Conservation (phyloP, 2,113 vertebrate species). For the Cyprinodon variegatus region DNA sequence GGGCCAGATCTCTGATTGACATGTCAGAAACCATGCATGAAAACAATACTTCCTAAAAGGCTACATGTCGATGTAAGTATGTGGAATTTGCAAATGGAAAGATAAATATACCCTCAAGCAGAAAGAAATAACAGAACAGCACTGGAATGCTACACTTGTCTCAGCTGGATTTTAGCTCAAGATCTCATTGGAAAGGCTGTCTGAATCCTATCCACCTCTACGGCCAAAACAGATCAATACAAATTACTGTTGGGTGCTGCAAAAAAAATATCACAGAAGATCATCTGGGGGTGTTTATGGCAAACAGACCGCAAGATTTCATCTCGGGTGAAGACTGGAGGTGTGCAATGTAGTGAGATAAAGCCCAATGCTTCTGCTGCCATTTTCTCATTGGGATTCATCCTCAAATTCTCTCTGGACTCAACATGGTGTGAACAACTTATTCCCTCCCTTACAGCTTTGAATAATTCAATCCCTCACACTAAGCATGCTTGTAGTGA, state of each 20-base stretch:
- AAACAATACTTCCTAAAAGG: background rate
- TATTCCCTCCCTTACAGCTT: background rate
- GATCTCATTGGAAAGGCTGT: background rate
- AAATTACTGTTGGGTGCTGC: constrained; percentile 12
- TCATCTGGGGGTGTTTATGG: constrained; percentile 5
- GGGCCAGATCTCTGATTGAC: background rate
- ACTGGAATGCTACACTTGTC: constrained; percentile 1
- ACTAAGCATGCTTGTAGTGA: too few relatives aligned
- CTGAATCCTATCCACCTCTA: constrained; percentile 7
- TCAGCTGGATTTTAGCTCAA: background rate
- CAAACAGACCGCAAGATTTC: constrained; percentile 6
- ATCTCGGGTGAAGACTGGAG: background rate
- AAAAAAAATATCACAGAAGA: constrained; percentile 6
- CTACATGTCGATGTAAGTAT: background rate
- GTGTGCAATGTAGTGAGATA: background rate
- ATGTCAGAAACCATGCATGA: background rate
- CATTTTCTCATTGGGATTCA: background rate
- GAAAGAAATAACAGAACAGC: background rate
- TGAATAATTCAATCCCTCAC: background rate
- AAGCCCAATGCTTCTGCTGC: background rate
- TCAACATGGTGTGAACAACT: background rate
- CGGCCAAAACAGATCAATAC: constrained; percentile 20
- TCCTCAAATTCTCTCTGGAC: background rate
- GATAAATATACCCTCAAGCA: background rate
- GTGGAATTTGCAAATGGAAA: background rate